phyloP scores from a whole-genome alignment of 1,140 invertebrate species.

The Anoplolepis gracilipes region DNA sequence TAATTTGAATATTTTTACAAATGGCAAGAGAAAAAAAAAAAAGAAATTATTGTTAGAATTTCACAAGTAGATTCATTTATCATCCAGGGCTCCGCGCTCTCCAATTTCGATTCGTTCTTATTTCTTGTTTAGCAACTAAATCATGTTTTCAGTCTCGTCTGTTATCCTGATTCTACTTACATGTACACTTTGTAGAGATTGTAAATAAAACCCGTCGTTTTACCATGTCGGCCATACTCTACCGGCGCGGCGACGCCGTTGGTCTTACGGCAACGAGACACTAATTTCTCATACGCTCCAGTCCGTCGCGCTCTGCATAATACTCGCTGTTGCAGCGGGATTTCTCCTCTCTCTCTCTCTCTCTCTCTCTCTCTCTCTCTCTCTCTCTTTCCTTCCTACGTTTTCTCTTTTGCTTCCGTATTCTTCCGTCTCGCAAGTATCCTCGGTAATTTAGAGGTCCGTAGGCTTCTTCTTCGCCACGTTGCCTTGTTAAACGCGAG shows the following conservation, averaged over 20 bases:
- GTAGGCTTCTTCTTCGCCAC: conserved; percentile 52
- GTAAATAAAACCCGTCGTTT: conserved; percentile 52
- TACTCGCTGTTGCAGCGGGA: conserved; percentile 44
- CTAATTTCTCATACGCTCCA: conserved; percentile 66
- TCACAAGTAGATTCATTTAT: neutral
- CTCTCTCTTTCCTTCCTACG: conserved; percentile 15
- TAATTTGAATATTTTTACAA: neutral
- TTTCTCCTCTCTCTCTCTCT: conserved; percentile 8
- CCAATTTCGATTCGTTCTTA: neutral
- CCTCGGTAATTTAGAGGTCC: conserved; percentile 57
- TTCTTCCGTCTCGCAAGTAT: conserved; percentile 56
- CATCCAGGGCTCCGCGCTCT: neutral
- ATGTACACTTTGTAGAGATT: conserved; percentile 36
- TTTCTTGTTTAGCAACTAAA: conserved; percentile 4
- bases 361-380: too few relatives aligned
- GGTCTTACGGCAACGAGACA: conserved; percentile 61
- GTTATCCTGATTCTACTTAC: conserved; percentile 21
- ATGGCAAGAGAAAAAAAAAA: neutral
- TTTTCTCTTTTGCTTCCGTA: conserved; percentile 34
- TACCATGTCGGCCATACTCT: conserved; percentile 42
- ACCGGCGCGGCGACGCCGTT: conserved; percentile 55
- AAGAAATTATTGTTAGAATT: too few relatives aligned
- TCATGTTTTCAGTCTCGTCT: conserved; percentile 3
- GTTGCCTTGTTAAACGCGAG: conserved; percentile 57
- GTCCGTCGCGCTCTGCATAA: conserved; percentile 51